These are phyloP conservation scores for Drosophila tropicalis DNA, from an alignment of 1,140 invertebrate species.

Conservation along the genomic window DNA sequence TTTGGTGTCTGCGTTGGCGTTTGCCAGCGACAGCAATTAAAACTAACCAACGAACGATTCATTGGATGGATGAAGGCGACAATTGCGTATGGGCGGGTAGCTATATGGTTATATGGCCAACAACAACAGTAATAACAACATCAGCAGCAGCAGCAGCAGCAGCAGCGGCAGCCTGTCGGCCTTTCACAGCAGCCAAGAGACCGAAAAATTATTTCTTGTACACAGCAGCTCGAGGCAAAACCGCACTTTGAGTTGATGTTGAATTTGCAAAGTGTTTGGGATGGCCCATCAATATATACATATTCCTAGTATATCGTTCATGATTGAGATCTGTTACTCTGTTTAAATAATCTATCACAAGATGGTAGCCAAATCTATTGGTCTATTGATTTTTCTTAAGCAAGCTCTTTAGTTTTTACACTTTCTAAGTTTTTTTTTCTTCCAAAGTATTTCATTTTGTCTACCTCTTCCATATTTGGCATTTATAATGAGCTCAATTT, in stretches of 20 bases:
- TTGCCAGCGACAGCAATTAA: constrained; percentile 65
- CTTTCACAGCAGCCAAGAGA: constrained; percentile 37
- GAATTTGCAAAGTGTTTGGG: not conserved
- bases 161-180: not conserved
- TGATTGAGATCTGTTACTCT: no score
- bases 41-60: constrained; percentile 23
- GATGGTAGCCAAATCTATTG: no score
- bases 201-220: constrained; percentile 52
- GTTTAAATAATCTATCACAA: no score
- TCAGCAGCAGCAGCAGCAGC: constrained; percentile 15
- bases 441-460: no score
- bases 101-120: constrained; percentile 16
- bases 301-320: no score
- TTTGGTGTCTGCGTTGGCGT: constrained; percentile 25
- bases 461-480: no score
- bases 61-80: constrained; percentile 48
- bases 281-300: not conserved
- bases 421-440: no score
- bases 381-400: no score
- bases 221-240: constrained; percentile 31
- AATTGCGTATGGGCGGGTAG: constrained; percentile 61
- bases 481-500: no score
- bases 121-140: constrained; percentile 20
- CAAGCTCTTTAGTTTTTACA: no score
- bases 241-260: constrained; percentile 27